Evolutionary conservation across 2,797 vertebrate species (phyloP).

Genomic region (Natrix natrix): DNA sequence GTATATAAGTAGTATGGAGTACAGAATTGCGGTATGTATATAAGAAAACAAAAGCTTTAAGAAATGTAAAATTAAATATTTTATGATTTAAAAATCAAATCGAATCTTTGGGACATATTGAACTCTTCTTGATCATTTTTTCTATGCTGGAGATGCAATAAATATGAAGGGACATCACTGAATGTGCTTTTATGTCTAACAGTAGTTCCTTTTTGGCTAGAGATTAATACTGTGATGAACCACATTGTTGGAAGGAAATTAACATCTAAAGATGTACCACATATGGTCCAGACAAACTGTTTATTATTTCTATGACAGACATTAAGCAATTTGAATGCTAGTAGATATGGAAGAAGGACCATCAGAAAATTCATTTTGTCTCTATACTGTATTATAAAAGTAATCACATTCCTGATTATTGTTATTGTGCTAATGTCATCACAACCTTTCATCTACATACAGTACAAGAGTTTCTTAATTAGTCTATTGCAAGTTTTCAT

Average conservation of each 20-base stretch:
- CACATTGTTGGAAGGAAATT: too few relatives aligned
- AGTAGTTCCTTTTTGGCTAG: not conserved
- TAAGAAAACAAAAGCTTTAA: too few relatives aligned
- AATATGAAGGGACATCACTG: not conserved
- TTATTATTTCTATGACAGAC: not conserved
- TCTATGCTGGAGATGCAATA: not conserved
- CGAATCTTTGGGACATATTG: not conserved
- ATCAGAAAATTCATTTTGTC: not conserved
- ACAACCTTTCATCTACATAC: not conserved
- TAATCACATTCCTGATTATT: not conserved
- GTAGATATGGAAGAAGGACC: not conserved
- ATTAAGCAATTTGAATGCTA: not conserved
- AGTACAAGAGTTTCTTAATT: not conserved
- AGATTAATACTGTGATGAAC: not conserved
- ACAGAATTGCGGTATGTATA: too few relatives aligned
- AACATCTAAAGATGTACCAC: too few relatives aligned
- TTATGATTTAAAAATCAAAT: not conserved
- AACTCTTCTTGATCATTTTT: not conserved
- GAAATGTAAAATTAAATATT: too few relatives aligned
- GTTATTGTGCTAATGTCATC: not conserved
- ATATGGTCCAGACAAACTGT: not conserved
- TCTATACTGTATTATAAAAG: not conserved
- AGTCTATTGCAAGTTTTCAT: not conserved
- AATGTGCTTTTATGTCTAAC: not conserved
- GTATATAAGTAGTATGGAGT: too few relatives aligned